phyloP scores from a whole-genome alignment of 1,140 invertebrate genomes.

The Campoletis sonorensis region DNA sequence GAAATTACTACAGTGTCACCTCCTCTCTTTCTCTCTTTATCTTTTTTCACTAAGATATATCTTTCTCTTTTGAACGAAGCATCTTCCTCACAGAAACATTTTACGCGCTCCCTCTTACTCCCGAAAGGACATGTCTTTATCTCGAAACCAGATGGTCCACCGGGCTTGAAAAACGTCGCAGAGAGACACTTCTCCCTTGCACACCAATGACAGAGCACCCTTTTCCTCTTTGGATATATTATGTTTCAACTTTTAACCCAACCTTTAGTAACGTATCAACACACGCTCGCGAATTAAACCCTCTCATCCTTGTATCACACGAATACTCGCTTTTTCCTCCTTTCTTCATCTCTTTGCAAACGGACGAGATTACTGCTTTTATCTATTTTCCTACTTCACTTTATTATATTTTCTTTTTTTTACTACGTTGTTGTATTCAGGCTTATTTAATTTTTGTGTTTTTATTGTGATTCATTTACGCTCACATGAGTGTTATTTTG shows the following conservation, averaged over 20 bases:
- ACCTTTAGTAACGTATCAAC: not conserved
- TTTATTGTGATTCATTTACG: too few species aligned
- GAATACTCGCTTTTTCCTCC: not conserved
- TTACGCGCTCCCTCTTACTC: not conserved
- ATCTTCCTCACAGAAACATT: not conserved
- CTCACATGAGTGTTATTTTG: too few species aligned
- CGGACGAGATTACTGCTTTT: too few species aligned
- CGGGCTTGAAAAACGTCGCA: slow-evolving; percentile 22
- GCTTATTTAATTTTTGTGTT: too few species aligned
- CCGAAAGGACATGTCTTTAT: slow-evolving; percentile 40
- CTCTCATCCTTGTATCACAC: not conserved
- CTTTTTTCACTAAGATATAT: not conserved
- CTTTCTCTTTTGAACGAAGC: not conserved
- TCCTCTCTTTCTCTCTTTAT: slow-evolving; percentile 18
- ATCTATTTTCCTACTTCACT: too few species aligned
- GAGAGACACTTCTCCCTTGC: slow-evolving; percentile 4
- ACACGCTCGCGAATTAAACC: not conserved
- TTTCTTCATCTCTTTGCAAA: not conserved
- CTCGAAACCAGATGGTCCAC: slow-evolving; percentile 31
- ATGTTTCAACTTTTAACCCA: not conserved
- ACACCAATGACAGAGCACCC: slow-evolving; percentile 13
- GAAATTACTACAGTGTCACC: slow-evolving; percentile 44
- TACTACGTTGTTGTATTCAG: too few species aligned
- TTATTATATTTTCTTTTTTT: too few species aligned
- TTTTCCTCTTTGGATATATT: slow-evolving; percentile 1